Evolutionary conservation across 2,888 invertebrate species (phyloP), one percentile per base, ranked within the genome.

Genomic region (Coenonympha arcania): DNA sequence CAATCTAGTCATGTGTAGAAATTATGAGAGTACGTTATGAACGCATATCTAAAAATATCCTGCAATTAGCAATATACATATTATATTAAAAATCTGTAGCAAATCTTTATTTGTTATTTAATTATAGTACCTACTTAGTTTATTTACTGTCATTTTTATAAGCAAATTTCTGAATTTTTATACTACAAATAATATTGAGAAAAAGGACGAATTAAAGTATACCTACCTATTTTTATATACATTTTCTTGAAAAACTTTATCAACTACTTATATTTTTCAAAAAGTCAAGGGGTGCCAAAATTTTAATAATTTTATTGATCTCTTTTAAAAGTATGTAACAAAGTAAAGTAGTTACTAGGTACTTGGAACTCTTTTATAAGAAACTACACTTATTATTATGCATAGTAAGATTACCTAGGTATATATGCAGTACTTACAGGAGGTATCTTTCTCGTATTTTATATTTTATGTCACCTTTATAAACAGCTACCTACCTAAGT

Each of bases 1-100:
- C 65, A 65, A 57, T 71, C 73, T 73, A 73, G 75, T 75, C 72
- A 71, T 66, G 62, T 62, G 58, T 66, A 69, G 63, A 49, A 34
- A 22, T 6, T 45, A 47, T 47, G 40, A 33, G 20, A 44, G 19
- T 9, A 13, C 11, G 34, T 11, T 24, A 20, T 19, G 6, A 42
- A 15, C 13, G 18, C 39, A 44, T 45, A 45, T 39, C 24, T 33
- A 16, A 28, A 33, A 11, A 30, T 30, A 43, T 33, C 22, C 9
- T 39, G 39, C 20, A 19, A 39, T 44, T n/a, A 15, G 5, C 22
- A 15, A 11, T 22, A n/a, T 11, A 18, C 18, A 15, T 18, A 28
- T 26, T 11, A 28, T 18, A n/a, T n/a, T n/a, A n/a, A n/a, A n/a
- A n/a, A n/a, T n/a, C n/a, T n/a, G n/a, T n/a, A n/a, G n/a, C n/a